These are phyloP conservation scores for Phymatocera aterrima DNA, from an alignment of 2,888 invertebrate species.

Conservation along the genomic window DNA sequence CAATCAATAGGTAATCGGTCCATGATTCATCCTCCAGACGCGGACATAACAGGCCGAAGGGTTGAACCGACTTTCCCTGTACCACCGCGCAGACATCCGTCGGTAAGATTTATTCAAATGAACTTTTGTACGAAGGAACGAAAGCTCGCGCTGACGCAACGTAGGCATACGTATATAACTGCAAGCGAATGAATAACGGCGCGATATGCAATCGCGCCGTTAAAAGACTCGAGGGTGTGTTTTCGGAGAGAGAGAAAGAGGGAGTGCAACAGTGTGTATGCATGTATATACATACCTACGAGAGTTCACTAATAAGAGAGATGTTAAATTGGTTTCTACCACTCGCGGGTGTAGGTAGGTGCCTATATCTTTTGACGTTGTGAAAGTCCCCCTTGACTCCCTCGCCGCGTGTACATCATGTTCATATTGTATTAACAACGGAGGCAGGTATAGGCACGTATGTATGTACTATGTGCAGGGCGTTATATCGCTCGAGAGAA, in stretches of 20 bases:
- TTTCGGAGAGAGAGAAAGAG: constrained; percentile 4
- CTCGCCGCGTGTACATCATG: background rate
- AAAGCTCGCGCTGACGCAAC: background rate
- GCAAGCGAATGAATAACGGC: too few relatives aligned
- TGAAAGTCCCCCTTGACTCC: constrained; percentile 42
- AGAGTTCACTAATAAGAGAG: constrained; percentile 25
- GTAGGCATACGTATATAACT: too few relatives aligned
- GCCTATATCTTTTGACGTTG: constrained; percentile 37
- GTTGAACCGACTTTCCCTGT: constrained; percentile 3
- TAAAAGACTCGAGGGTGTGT: constrained; percentile 17
- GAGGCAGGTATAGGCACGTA: background rate
- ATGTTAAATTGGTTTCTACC: background rate
- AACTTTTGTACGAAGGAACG: background rate
- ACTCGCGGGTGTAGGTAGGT: too few relatives aligned
- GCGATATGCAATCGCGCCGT: too few relatives aligned
- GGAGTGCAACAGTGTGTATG: too few relatives aligned
- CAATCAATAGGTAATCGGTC: too few relatives aligned
- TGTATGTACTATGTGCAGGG: too few relatives aligned
- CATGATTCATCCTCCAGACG: too few relatives aligned
- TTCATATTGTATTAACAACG: background rate
- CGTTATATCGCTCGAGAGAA: background rate
- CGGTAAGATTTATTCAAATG: too few relatives aligned
- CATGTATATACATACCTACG: too few relatives aligned
- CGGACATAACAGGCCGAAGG: too few relatives aligned
- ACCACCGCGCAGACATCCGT: too few relatives aligned